Evolutionary conservation across 2,888 invertebrate genomes (phyloP), one percentile per base, ranked within the genome.

Genomic region (Aphodius granarius): DNA sequence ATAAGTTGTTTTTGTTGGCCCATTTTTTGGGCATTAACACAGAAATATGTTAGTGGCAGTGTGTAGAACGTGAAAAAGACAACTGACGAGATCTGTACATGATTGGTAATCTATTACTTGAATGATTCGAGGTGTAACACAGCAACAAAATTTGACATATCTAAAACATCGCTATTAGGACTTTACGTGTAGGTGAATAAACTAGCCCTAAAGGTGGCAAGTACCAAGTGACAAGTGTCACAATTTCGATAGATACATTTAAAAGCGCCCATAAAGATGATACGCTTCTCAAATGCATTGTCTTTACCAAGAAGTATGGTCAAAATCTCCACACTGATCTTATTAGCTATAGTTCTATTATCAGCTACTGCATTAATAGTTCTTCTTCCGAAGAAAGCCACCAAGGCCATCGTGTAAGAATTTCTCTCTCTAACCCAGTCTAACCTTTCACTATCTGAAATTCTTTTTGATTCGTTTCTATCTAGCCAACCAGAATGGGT

Each of bases 401-500:
- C 43, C 13, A 43, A 43, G 43, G 13, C 6, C 43, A 6, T 43
- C 43, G 13, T 13, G 43, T 43, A 43, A 43, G 43, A 13, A 0
- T 9, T 43, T 43, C 6, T 43, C 1, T 43, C 43, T 2, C 1
- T 43, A 43, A 43, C n/a, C n/a, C n/a, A n/a, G n/a, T n/a, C n/a
- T n/a, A n/a, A n/a, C n/a, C n/a, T n/a, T n/a, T n/a, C n/a, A n/a
- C 1, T 43, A 9, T 43, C 43, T 43, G 43, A n/a, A n/a, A n/a
- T n/a, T 43, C 43, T 9, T 43, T 43, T 43, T 9, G 0, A 9
- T 9, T 43, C 13, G 3, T 43, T 43, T 43, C 43, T 43, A 43
- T 13, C 43, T 43, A 43, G 43, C 1, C 1, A 13, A 9, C 43
- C 43, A 43, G 43, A 43, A 43, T 91, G 91, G 91, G 84, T 88